phyloP scores from a whole-genome alignment of 2,113 vertebrate species.

The Cynocephalus volans region DNA sequence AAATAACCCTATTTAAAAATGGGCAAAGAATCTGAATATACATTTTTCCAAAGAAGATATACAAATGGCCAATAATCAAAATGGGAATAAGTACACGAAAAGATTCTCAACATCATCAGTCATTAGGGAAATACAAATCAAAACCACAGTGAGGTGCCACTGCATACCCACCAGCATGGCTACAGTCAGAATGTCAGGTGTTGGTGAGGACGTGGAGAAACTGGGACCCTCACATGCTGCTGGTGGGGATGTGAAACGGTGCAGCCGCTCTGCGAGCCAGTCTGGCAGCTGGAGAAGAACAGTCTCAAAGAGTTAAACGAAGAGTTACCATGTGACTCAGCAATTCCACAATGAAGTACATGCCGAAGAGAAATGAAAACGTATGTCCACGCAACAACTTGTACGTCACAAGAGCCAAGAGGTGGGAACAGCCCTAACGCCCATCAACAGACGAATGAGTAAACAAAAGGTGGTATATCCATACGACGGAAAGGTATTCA shows the following conservation, averaged over 20 bases:
- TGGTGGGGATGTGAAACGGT: neutral
- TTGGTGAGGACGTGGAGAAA: neutral
- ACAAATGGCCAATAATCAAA: neutral
- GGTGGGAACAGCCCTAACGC: neutral
- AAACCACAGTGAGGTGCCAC: neutral
- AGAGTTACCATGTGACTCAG: neutral
- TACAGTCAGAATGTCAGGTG: neutral
- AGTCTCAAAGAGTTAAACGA: neutral
- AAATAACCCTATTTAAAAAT: neutral
- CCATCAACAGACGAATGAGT: neutral
- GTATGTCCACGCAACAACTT: neutral
- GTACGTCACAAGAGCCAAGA: neutral
- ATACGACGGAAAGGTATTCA: neutral
- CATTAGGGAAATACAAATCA: neutral
- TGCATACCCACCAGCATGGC: no score
- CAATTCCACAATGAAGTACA: neutral
- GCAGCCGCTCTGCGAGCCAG: neutral
- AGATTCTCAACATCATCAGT: neutral
- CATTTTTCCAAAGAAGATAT: neutral
- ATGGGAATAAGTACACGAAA: neutral
- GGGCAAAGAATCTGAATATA: neutral
- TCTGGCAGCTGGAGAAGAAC: neutral
- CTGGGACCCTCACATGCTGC: accelerated
- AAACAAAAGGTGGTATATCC: neutral
- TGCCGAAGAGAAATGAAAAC: neutral